Evolutionary conservation across 2,113 vertebrate species (phyloP), one percentile per base, ranked within the genome.

Genomic region (Sebastes fasciatus): DNA sequence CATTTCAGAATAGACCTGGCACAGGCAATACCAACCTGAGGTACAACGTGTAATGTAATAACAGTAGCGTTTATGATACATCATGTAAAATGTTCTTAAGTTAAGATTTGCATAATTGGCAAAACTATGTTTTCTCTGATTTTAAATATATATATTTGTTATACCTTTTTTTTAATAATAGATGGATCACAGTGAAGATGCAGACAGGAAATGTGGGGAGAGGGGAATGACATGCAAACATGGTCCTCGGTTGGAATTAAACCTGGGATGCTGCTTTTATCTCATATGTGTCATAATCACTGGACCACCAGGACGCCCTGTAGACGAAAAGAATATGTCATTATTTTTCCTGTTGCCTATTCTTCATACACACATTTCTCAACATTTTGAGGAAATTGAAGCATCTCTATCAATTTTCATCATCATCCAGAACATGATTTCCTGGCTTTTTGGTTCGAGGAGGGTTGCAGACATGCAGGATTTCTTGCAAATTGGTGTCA

Each of bases 1-100:
- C 52, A 52, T 45, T 23, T 69, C 43, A 74, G 68, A 75, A 82
- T 79, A 54, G 43, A 73, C 10, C 48, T 64, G 17, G 49, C 42
- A 26, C 48, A 52, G 13, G 48, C n/a, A 46, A 52, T 45, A 21
- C 10, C 54, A 34, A 34, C 51, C 60, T 12, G 40, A 21, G 8
- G 2, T 23, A 6, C 10, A 73, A 43, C n/a, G 19, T 63, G 42
- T 57, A 34, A 26, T 48, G 16, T 55, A 40, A 48, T 11, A 60
- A 23, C n/a, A 23, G 16, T 23, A 14, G 34, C 17, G n/a, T 74
- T 46, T 57, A 74, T 49, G 34, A 67, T 45, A 6, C 9, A 11
- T 14, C 6, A 12, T 34, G 43, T 49, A 43, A 46, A 82, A 26
- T 34, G 6, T 49, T 23, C 49, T 26, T 4, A 48, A 64, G 17